Base-by-base conservation (phyloP, 1,140 invertebrate genomes). In the Pseudomyrmex pallidus region DNA sequence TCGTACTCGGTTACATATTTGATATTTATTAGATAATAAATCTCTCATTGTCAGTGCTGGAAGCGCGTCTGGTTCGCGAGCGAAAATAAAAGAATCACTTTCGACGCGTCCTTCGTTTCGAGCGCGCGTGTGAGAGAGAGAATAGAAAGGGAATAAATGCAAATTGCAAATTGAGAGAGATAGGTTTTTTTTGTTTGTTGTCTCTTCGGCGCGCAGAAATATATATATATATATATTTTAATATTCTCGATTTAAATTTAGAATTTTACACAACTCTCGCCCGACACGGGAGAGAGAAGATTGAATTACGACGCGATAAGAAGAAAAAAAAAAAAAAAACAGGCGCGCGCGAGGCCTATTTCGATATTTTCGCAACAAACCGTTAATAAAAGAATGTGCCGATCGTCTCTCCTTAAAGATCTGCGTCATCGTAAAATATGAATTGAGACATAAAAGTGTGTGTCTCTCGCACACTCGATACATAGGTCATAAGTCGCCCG, bases 11-110 rank as follows among this genome's bases (percentile, higher is more conserved):
- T 17, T 4, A n/a, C 17, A n/a, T 48, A 12, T 62, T 64, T 46
- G 10, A 54, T 68, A 74, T 59, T 72, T 80, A 80, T 59, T 46
- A 22, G 48, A 80, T 52, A 61, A 72, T 80, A 80, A 80, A 80
- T 80, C 35, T 35, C 35, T 5, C 5, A 59, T 25, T n/a, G 44
- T 5, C 5, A 59, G 48, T n/a, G 44, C 17, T 48, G 17, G 13
- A 52, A 64, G 15, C 35, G 13, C 9, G 44, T 15, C 20, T 44
- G 2, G 35, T 66, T 13, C 54, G 35, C 35, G 35, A 35, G 35
- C 44, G 12, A 1, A 64, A 13, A 44, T 54, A 17, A 52, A 7
- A 5, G 20, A 66, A 76, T 9, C 54, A 9, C 12, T 35, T 76
- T 76, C 20, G 64, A 50, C 48, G 54, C 17, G n/a, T 76, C 2